Base-by-base conservation (phyloP, 2,797 vertebrate species). In the Bovichtus variegatus region DNA sequence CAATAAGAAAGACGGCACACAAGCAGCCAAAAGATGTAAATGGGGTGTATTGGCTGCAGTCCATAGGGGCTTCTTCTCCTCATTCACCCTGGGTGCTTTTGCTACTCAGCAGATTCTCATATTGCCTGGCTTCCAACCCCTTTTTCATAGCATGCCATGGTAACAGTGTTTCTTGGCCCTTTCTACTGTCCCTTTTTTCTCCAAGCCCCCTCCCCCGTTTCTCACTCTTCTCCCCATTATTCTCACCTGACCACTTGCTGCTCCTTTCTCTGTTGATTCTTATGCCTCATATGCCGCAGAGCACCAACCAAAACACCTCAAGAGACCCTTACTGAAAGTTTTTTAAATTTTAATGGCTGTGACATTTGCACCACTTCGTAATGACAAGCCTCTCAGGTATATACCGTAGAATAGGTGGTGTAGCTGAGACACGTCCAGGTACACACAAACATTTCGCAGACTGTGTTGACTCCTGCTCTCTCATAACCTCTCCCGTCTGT, bases 91-190 rank as follows among this genome's bases (percentile, higher is more conserved):
- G 93, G 94, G 95, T 96, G 95, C 95, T 96, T 96, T 95, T 94
- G 94, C 96, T 94, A 95, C 95, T 95, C 95, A 91, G 95, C 92
- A 95, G 92, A 96, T 82, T 94, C 89, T 96, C 96, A 96, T 96
- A 96, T 96, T 97, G 96, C 97, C 95, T 98, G 97, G 96, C 96
- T 97, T 97, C 95, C 95, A 94, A 96, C 95, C 95, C 95, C 95
- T 95, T 96, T 93, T 95, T 95, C 97, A 96, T 96, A 98, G 98
- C 97, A 98, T 99, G 98, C 96, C 96, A 96, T 96, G 96, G 95
- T 96, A 96, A 96, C 95, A 96, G 95, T 96, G 95, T 95, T 96
- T 96, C 95, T 96, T 70, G 87, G 85, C 88, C 90, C 95, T 96
- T 86, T 96, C 93, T 93, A 90, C 94, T 94, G 86, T 95, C 91